These are phyloP conservation scores for Podarcis siculus DNA, from an alignment of 2,797 vertebrate species.

Conservation along the genomic window DNA sequence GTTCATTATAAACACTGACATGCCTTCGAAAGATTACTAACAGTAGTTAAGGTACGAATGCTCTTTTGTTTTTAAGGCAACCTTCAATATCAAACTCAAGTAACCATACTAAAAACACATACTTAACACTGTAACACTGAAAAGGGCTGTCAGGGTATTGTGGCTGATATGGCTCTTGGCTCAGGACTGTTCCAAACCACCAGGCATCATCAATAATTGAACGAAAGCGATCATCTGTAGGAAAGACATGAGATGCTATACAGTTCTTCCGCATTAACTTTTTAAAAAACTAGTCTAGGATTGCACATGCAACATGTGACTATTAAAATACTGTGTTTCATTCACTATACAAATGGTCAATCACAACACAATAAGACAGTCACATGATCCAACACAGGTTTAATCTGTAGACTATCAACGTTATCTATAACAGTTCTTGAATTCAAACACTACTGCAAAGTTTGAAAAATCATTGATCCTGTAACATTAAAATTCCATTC, in stretches of 20 bases:
- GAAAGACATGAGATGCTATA: slow-evolving; percentile 30
- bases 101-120: slow-evolving; percentile 51
- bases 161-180: slow-evolving; percentile 93
- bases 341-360: neutral
- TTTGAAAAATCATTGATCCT: too few species aligned
- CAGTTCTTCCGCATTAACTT: neutral
- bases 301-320: neutral
- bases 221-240: slow-evolving; percentile 90
- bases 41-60: neutral
- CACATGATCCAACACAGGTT: neutral
- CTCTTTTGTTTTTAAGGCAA: neutral
- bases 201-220: slow-evolving; percentile 98
- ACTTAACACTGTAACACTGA: slow-evolving; percentile 98
- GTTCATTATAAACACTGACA: neutral
- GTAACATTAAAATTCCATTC: neutral
- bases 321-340: neutral
- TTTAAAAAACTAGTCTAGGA: neutral
- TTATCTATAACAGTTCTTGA: neutral
- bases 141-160: slow-evolving; percentile 97
- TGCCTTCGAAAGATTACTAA: neutral
- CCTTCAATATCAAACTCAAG: neutral
- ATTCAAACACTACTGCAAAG: neutral
- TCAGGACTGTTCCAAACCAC: slow-evolving; percentile 97
- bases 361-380: neutral
- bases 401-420: neutral